Conservation (phyloP, 2,113 vertebrate species). For the Philantomba maxwellii region DNA sequence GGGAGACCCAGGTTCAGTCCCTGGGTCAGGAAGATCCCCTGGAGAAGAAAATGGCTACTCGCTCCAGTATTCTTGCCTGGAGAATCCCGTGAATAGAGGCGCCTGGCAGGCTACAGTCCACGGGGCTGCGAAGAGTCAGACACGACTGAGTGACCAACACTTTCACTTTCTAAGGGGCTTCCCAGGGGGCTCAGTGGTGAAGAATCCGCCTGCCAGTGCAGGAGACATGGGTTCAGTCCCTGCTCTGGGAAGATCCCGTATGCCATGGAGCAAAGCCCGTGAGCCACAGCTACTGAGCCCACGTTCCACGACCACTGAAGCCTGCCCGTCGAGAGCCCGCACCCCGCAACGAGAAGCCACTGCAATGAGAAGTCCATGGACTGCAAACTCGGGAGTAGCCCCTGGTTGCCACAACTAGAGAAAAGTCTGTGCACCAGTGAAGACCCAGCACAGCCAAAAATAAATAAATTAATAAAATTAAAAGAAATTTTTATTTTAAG, state of each 20-base stretch:
- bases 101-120: not conserved
- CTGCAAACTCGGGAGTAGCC: not conserved
- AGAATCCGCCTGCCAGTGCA: not conserved
- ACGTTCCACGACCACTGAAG: not conserved
- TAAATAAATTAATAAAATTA: not conserved
- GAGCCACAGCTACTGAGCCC: not conserved
- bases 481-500: not conserved
- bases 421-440: not conserved
- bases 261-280: not conserved
- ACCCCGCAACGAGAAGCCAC: not conserved
- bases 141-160: not conserved
- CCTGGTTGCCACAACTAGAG: not conserved
- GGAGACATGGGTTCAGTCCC: not conserved
- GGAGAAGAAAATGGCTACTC: not conserved
- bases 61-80: not conserved
- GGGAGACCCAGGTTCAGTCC: not conserved
- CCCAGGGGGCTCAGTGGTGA: not conserved
- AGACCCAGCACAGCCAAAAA: not conserved
- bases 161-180: not conserved
- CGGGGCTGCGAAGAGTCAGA: not conserved
- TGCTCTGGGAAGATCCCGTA: not conserved
- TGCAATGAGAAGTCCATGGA: not conserved
- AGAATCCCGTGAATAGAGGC: not conserved
- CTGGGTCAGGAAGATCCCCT: not conserved
- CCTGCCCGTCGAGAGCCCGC: accelerated